These are phyloP conservation scores for Oophaga pumilio DNA, from an alignment of 2,113 vertebrate genomes.

Conservation along the genomic window DNA sequence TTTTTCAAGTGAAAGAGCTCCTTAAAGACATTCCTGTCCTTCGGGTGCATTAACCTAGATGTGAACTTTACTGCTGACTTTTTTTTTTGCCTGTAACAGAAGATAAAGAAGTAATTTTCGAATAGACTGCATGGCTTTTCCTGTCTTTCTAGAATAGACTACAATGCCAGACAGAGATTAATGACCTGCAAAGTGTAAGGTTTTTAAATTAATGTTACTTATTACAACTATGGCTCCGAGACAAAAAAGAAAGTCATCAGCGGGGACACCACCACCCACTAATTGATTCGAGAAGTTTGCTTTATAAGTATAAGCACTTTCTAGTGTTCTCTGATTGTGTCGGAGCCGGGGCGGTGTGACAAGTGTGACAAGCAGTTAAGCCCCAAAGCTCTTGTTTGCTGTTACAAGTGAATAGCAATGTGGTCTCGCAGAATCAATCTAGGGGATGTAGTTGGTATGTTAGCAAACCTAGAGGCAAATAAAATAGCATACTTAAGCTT, in stretches of 20 bases:
- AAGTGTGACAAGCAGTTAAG: slow-evolving; percentile 11
- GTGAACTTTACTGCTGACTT: slow-evolving; percentile 36
- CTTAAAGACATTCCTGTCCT: background rate
- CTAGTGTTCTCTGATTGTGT: slow-evolving; percentile 7
- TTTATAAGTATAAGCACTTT: slow-evolving; percentile 54
- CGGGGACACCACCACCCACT: slow-evolving; percentile 34
- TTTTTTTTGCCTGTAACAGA: slow-evolving; percentile 32
- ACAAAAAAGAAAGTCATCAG: slow-evolving; percentile 38
- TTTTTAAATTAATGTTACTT: slow-evolving; percentile 57
- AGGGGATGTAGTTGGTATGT: slow-evolving; percentile 5
- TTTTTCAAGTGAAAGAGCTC: background rate
- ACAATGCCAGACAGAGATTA: slow-evolving; percentile 43
- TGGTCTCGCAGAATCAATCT: slow-evolving; percentile 24
- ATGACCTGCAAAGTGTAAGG: slow-evolving; percentile 47
- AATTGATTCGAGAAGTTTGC: slow-evolving; percentile 49
- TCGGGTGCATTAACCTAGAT: slow-evolving; percentile 40
- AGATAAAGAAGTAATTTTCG: slow-evolving; percentile 49
- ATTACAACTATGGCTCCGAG: slow-evolving; percentile 52
- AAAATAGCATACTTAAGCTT: slow-evolving; percentile 11
- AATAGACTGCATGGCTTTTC: slow-evolving; percentile 10
- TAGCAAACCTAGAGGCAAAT: slow-evolving; percentile 29
- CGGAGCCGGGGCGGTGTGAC: slow-evolving; percentile 12
- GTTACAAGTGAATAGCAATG: slow-evolving; percentile 39
- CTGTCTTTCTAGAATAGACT: slow-evolving; percentile 30
- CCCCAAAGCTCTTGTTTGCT: slow-evolving; percentile 29